Conservation (phyloP, 2,888 invertebrate genomes). For the Leptinotarsa tumamoca region DNA sequence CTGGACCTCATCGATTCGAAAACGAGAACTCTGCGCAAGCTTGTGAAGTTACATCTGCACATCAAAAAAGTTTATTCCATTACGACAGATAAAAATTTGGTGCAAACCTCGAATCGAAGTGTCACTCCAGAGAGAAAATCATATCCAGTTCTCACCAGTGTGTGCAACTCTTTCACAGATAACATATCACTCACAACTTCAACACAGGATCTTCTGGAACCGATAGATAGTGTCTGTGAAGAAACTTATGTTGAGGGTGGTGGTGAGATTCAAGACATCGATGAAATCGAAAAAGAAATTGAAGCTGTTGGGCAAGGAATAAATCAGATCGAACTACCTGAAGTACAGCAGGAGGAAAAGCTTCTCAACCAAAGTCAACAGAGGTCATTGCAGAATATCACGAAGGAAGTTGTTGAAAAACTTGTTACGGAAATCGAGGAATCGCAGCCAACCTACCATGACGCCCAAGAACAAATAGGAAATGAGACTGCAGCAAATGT, state of each 20-base stretch:
- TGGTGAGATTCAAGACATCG: not conserved
- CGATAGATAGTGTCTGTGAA: not conserved
- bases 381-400: not conserved
- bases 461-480: not conserved
- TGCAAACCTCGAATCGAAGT: not conserved
- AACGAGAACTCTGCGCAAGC: constrained; percentile 41
- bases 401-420: constrained; percentile 8
- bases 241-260: not conserved
- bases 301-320: constrained; percentile 9
- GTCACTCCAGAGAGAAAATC: not conserved
- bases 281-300: not conserved
- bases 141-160: constrained; percentile 14
- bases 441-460: not conserved
- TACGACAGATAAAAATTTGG: not conserved
- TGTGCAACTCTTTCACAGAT: constrained; percentile 16
- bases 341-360: not conserved
- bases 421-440: not conserved
- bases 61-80: constrained; percentile 36
- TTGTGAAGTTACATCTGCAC: constrained; percentile 45
- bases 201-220: constrained; percentile 1
- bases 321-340: not conserved
- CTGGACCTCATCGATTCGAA: constrained; percentile 47
- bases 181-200: constrained; percentile 15
- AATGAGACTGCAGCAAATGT: not conserved
- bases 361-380: not conserved